Conservation (phyloP, 2,888 invertebrate species). For the Embidobia sp. region DNA sequence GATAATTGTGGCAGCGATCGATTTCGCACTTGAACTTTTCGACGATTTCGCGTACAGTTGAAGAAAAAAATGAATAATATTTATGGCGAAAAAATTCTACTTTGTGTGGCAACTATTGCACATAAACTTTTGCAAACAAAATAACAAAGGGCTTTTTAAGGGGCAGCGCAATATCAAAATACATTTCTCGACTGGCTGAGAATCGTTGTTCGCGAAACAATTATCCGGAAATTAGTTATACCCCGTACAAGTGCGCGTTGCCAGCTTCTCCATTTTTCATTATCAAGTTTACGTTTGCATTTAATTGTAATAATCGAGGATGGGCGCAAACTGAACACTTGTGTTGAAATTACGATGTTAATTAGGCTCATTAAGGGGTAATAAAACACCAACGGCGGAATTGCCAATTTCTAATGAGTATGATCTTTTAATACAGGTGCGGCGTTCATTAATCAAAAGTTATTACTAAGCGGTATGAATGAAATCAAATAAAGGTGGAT, state of each 20-base stretch:
- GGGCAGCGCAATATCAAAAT: too few species aligned
- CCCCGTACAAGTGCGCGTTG: not conserved
- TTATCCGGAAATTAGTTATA: conserved; percentile 1
- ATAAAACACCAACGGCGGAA: conserved; percentile 41
- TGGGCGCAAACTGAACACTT: conserved; percentile 11
- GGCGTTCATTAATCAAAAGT: conserved; percentile 56
- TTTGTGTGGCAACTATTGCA: too few species aligned
- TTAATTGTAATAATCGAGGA: conserved; percentile 43
- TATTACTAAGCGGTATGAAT: conserved; percentile 46
- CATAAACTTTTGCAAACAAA: too few species aligned
- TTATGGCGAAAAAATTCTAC: too few species aligned
- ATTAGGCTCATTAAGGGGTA: conserved; percentile 49
- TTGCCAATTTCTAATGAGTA: conserved; percentile 60
- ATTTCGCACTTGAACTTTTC: not conserved
- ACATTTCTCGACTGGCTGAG: too few species aligned
- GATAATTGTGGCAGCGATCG: conserved; percentile 12
- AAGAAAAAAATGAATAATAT: too few species aligned
- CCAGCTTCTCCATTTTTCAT: conserved; percentile 35
- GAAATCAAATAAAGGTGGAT: conserved; percentile 60
- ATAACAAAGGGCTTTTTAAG: too few species aligned
- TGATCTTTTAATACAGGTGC: conserved; percentile 57
- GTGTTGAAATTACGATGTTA: conserved; percentile 48
- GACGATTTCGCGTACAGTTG: too few species aligned
- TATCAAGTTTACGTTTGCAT: conserved; percentile 24
- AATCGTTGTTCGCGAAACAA: conserved; percentile 18